phyloP scores from a whole-genome alignment of 2,888 invertebrate genomes.

The Dolichomitus sp. region DNA sequence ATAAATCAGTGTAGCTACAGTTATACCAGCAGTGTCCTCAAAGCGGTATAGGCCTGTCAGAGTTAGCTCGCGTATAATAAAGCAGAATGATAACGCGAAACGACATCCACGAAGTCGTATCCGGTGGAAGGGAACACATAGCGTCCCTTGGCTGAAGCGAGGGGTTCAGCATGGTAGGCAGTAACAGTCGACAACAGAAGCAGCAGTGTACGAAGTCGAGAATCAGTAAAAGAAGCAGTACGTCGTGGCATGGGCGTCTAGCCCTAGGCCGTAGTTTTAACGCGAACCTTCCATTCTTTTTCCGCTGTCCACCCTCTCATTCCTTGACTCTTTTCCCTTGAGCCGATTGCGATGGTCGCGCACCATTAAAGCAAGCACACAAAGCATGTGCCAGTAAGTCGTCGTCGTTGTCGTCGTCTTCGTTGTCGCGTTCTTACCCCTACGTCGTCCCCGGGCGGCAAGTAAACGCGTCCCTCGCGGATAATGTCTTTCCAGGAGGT shows the following conservation, averaged over 20 bases:
- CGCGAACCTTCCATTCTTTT: conserved; percentile 49
- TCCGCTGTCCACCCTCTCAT: conserved; percentile 13
- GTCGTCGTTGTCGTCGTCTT: conserved; percentile 32
- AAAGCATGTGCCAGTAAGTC: conserved; percentile 58
- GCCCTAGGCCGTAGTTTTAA: conserved; percentile 47
- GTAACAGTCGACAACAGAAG: conserved; percentile 6
- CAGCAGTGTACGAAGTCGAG: conserved; percentile 12
- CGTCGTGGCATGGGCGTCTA: conserved; percentile 36
- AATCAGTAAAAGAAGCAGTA: conserved; percentile 34
- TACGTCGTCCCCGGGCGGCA: conserved; percentile 52
- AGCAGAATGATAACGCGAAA: conserved; percentile 78
- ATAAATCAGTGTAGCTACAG: conserved; percentile 22
- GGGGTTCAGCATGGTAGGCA: conserved; percentile 42
- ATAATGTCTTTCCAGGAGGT: conserved; percentile 75
- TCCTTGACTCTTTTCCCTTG: conserved; percentile 17
- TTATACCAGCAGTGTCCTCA: background rate
- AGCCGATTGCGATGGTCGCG: conserved; percentile 43
- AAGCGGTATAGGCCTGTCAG: conserved; percentile 17
- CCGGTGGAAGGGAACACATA: conserved; percentile 73
- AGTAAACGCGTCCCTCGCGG: conserved; percentile 79
- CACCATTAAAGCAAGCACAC: conserved; percentile 58
- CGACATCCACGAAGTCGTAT: conserved; percentile 75
- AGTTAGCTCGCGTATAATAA: conserved; percentile 65
- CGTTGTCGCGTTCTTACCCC: conserved; percentile 7
- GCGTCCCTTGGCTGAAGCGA: conserved; percentile 57